Conservation (phyloP, 2,113 vertebrate genomes). For the Datnioides undecimradiatus region DNA sequence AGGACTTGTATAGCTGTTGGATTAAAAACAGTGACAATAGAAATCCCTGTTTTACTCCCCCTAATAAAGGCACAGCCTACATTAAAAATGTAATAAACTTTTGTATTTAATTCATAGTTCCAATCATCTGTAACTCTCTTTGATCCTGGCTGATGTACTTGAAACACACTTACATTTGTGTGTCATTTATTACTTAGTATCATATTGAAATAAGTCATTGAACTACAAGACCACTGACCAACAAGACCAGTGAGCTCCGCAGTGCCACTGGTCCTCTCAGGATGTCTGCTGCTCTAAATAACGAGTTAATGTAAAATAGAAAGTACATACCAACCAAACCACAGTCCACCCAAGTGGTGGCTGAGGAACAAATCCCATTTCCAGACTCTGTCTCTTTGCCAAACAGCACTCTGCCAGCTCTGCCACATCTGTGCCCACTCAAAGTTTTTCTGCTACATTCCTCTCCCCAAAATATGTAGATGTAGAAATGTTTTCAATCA, state of each 20-base stretch:
- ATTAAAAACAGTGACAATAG: too few species aligned
- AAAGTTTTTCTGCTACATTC: conserved; percentile 26
- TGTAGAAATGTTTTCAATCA: conserved; percentile 54
- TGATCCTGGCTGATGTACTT: too few species aligned
- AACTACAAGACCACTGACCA: neutral
- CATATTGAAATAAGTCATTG: neutral
- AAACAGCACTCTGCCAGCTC: conserved; percentile 25
- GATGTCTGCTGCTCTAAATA: conserved; percentile 50
- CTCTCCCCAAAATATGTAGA: conserved; percentile 19
- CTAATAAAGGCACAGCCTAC: too few species aligned
- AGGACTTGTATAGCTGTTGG: too few species aligned
- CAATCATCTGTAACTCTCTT: too few species aligned
- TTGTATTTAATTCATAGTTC: too few species aligned
- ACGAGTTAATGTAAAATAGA: conserved; percentile 46
- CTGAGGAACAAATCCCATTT: conserved; percentile 43
- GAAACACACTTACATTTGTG: too few species aligned
- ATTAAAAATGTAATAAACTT: too few species aligned
- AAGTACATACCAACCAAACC: conserved; percentile 45
- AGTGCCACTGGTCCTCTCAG: neutral
- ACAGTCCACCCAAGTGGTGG: conserved; percentile 44
- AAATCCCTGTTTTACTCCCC: too few species aligned
- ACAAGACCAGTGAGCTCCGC: neutral
- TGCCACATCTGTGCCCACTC: conserved; percentile 64
- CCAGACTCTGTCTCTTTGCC: conserved; percentile 26
- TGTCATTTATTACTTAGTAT: neutral